phyloP scores from a whole-genome alignment of 2,888 invertebrate genomes.

The Acleris emargana region DNA sequence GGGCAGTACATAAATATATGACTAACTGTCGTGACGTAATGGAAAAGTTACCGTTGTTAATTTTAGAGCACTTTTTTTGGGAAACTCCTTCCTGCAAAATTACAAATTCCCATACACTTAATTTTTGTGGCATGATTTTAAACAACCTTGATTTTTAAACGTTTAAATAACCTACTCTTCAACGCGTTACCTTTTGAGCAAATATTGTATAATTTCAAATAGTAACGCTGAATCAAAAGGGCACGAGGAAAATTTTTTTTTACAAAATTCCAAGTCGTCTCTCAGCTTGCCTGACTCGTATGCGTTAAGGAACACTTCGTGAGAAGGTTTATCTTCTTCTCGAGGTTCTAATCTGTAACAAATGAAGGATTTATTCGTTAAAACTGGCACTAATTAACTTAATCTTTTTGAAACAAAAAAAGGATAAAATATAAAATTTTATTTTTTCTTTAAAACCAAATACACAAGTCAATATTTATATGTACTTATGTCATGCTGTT shows the following conservation, averaged over 20 bases:
- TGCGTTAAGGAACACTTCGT: conserved; percentile 56
- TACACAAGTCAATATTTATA: too few species aligned
- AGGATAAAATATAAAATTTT: neutral
- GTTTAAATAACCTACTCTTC: neutral
- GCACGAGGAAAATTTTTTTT: conserved; percentile 54
- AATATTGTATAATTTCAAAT: conserved; percentile 58
- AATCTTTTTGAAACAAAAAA: neutral
- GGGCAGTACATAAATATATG: too few species aligned
- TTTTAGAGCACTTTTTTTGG: too few species aligned
- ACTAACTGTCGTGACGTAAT: too few species aligned
- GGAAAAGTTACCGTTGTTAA: too few species aligned
- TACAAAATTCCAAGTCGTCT: conserved; percentile 48
- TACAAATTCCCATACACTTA: too few species aligned
- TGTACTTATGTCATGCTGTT: too few species aligned
- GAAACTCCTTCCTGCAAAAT: too few species aligned
- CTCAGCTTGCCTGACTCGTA: conserved; percentile 51
- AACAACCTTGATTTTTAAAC: too few species aligned
- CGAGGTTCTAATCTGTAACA: conserved; percentile 33
- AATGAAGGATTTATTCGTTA: neutral
- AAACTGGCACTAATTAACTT: neutral
- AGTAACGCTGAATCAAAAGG: conserved; percentile 57
- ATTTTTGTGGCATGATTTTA: too few species aligned
- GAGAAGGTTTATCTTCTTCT: conserved; percentile 44
- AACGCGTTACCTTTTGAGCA: conserved; percentile 42
- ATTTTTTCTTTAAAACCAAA: too few species aligned